Base-by-base conservation (phyloP, 2,888 invertebrate genomes). In the Siphlonurus alternatus region DNA sequence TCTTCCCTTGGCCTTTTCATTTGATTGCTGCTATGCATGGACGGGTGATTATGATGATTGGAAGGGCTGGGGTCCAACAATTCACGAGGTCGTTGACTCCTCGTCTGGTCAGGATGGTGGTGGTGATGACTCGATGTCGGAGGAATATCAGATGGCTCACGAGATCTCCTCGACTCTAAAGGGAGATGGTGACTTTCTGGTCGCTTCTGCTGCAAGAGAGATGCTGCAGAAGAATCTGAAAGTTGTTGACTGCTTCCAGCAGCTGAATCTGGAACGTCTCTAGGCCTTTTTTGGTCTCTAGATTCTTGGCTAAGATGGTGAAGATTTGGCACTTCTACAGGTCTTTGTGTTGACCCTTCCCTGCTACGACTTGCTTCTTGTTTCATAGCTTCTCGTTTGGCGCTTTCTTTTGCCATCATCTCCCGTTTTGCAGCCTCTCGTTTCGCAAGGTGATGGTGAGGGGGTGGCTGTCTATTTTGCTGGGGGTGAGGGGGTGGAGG, bases 401-500 rank as follows among this genome's bases (percentile, higher is more conserved):
- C 56, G 20, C n/a, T n/a, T 22, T 56, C 56, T 22, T 20, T 5
- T 7, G 56, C 56, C n/a, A 56, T 20, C 56, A 56, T 56, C 20
- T 56, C 56, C 20, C 56, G 7, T 22, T 56, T 56, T 20, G 22
- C 22, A 7, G 7, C 5, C 7, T 56, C 56, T 22, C 56, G 7
- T 20, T 62, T 62, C 3, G 51, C 19, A 7, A 38, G 18, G 20
- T 62, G 62, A 53, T 62, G 53, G n/a, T 5, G 20, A 10, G 56
- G 56, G 61, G 65, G 25, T 23, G 67, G 75, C 62, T 65, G 70
- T 23, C 64, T 59, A 1, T 53, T 63, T 2, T 67, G 70, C 18
- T 71, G 71, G 1, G 70, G 67, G n/a, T 72, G 59, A 54, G 69
- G 65, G 2, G 67, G 62, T 5, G 69, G 68, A 59, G 69, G 66